Evolutionary conservation across 1,140 invertebrate species (phyloP).

Genomic region (Littorina saxatilis): DNA sequence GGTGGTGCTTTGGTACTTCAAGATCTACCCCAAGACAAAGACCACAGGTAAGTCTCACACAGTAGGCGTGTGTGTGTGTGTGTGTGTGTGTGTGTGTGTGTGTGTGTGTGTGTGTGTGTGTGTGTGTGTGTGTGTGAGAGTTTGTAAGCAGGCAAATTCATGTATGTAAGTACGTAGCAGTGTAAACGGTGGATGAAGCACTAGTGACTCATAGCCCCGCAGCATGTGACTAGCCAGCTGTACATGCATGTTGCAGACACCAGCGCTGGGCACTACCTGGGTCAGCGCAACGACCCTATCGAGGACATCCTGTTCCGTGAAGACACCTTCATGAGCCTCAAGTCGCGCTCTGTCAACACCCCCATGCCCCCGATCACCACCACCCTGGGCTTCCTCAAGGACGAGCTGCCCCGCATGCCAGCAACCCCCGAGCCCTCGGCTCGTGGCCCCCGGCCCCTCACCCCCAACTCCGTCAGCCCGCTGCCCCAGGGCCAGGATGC

Average conservation of each 20-base stretch:
- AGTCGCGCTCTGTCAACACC: slow-evolving; percentile 17
- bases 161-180: no score
- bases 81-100: background rate
- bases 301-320: slow-evolving; percentile 51
- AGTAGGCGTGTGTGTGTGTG: background rate
- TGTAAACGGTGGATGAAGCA: no score
- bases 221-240: background rate
- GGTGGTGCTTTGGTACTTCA: slow-evolving; percentile 51
- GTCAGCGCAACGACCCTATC: slow-evolving; percentile 11
- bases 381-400: background rate
- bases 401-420: background rate
- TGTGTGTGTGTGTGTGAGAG: background rate
- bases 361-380: slow-evolving; percentile 42
- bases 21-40: slow-evolving; percentile 59
- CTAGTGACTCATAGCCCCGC: no score
- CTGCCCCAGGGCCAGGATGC: background rate
- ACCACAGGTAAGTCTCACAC: slow-evolving; percentile 48
- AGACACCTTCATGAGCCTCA: slow-evolving; percentile 50
- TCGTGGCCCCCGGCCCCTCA: background rate
- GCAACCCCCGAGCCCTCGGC: background rate
- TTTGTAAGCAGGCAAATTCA: no score
- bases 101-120: background rate
- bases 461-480: background rate
- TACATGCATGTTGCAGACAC: background rate
- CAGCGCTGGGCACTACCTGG: background rate